Evolutionary conservation across 2,888 invertebrate species (phyloP), one percentile per base, ranked within the genome.

Genomic region (Cyclophora albipunctata): DNA sequence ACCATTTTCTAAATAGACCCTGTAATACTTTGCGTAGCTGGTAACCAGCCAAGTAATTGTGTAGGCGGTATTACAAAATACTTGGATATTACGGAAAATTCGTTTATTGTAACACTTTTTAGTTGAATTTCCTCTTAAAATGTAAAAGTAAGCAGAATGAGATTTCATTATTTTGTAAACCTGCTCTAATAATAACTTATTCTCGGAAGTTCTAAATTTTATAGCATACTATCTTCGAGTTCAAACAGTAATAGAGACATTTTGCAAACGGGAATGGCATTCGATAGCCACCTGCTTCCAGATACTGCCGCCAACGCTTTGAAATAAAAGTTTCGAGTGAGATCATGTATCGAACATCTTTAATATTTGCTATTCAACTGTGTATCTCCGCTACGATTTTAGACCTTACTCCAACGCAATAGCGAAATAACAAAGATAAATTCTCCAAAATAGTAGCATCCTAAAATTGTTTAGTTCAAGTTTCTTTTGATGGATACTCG

Each of bases 291-390:
- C 51, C 62, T 60, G 55, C 55, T 59, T 65, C 55, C 48, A 63
- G 61, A 63, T 51, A 59, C 54, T 55, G 56, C 49, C 48, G 48
- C 46, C 48, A 44, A 49, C 60, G 59, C 70, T 71, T 69, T 67
- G 71, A 72, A 72, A 78, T 79, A 74, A 76, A 78, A 77, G 71
- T 77, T 80, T 72, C 64, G 62, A 72, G 69, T 70, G 63, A 66
- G 66, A 73, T 73, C 70, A 70, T 69, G 68, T 73, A 69, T 71
- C 68, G 66, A 52, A 52, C 45, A 63, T 54, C 52, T 59, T 60
- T 57, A 59, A 57, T 54, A 51, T 62, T 63, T 62, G 58, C 61
- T 48, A 55, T 45, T 37, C 52, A 50, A 42, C 40, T 47, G 40
- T 54, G 46, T 45, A 47, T 49, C 48, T 49, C 51, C 46, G 37